Base-by-base conservation (phyloP, 92 coral and sea anemone genomes). In the Actinostola sp. region DNA sequence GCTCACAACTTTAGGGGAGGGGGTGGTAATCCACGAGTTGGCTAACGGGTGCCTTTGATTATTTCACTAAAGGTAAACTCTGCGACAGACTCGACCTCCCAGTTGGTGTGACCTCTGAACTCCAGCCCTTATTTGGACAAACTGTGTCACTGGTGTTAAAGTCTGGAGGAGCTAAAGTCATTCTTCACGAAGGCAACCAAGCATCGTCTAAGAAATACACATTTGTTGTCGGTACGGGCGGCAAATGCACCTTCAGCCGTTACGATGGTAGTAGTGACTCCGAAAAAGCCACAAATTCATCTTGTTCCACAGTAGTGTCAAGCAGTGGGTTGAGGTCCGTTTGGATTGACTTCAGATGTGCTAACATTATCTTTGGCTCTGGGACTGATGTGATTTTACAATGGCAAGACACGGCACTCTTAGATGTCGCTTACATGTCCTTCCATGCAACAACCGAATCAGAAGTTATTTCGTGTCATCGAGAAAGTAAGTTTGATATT, bases 271-370 rank as follows among this genome's bases (percentile, higher is more conserved):
- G 61, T 34, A 28, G 25, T 15, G 54, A 67, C 32, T 24, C 58
- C 3, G 50, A 20, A 9, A 7, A 6, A 16, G 59, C 44, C 3
- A 2, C 7, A 6, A 1, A 14, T 15, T 0, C 19, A 8, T 28
- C 43, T 11, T 53, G 52, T 14, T 24, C 76, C 0, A 14, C 16
- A 4, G 25, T 46, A 1, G 61, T 62, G 6, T 0, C 19, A 25
- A 48, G 36, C 19, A 63, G 30, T 14, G 59, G 58, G 21, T 33
- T 60, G 73, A 77, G 73, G 50, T 42, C 67, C 2, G 39, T 87
- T 32, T 93, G 98, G 98, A 76, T 93, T 13, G 98, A 93, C 72
- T 84, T 93, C 23, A 89, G 98, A 51, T 70, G 85, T 27, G 75
- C 76, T 54, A 87, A 84, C 58, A 72, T 90, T 30, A 93, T 89